Evolutionary conservation across 2,113 vertebrate species (phyloP), one percentile per base, ranked within the genome.

Genomic region (Peromyscus californicus): DNA sequence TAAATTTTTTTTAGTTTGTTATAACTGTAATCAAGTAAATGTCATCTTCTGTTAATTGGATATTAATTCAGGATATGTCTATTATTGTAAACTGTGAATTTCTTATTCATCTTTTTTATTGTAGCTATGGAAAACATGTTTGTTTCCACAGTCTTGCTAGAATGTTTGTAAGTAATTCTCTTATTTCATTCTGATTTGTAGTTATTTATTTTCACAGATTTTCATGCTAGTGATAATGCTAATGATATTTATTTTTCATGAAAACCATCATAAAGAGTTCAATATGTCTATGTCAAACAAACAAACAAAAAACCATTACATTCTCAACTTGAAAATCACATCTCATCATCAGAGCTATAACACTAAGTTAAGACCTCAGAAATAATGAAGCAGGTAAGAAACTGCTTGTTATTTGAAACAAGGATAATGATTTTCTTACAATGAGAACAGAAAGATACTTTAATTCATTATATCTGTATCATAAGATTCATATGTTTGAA

Each of bases 261-360:
- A 90, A 97, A 97, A 96, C 76, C 93, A 79, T 96, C 93, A 97
- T 96, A 57, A 59, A 91, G 90, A 54, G 97, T 97, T 98, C 92
- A 94, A 95, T 95, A 93, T 1, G 36, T 17, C n/a, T 88, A 29
- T 54, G 70, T 87, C 93, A 94, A 42, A 61, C 54, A 83, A 95
- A 12, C 42, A 93, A 92, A 59, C 3, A 57, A 57, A 78, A 22
- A 82, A 29, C 6, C 5, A 31, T 67, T 74, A 70, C 3, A 42
- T n/a, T 75, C 10, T 67, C 59, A 54, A 79, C 11, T 54, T 26
- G 70, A 45, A 83, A 82, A 59, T 76, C 26, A 63, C 72, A 97
- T 97, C 74, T 80, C 61, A 95, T 97, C 54, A 88, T 82, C 42
- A 82, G 88, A 76, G 61, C 89, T 45, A 69, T 39, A 6, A 21